These are phyloP conservation scores for Drosophila siamana DNA, from an alignment of 2,888 invertebrate species.

Conservation along the genomic window DNA sequence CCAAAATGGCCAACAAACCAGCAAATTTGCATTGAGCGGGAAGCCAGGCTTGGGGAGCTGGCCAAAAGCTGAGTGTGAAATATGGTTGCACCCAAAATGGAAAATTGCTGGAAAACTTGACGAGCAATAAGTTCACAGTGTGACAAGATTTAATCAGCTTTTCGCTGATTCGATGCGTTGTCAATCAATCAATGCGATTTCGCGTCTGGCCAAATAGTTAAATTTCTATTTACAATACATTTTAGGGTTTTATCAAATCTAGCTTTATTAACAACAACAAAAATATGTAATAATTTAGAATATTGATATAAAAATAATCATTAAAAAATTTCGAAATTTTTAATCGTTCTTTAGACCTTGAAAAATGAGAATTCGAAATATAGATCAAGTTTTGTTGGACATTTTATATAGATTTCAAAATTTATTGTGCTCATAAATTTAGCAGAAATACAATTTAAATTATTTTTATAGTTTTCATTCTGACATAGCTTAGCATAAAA, in stretches of 20 bases:
- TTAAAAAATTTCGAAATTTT: too few species aligned
- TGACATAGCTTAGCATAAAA: conserved; percentile 1
- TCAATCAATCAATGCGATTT: background rate
- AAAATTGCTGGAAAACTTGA: conserved; percentile 8
- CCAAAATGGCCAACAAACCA: conserved; percentile 22
- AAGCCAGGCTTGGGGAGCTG: background rate
- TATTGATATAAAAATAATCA: too few species aligned
- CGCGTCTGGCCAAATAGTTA: too few species aligned
- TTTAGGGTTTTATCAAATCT: too few species aligned
- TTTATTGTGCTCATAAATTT: background rate
- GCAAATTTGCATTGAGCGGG: conserved; percentile 45
- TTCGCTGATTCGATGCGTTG: background rate
- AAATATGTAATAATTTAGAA: too few species aligned
- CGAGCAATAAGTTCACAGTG: background rate
- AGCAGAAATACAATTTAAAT: background rate
- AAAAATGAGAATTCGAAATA: background rate
- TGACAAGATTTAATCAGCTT: background rate
- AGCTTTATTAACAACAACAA: too few species aligned
- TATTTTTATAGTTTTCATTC: background rate
- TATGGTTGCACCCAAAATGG: background rate
- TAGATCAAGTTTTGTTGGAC: background rate
- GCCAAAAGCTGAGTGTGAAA: conserved; percentile 16
- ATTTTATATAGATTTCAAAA: background rate
- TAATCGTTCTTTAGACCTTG: too few species aligned
- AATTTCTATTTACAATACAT: too few species aligned